Percentiles rank a stretch among this genome's conserved stretches.
Evolutionary conservation across 2,888 invertebrate species (phyloP).

Genomic region (Lamproptera curius): DNA sequence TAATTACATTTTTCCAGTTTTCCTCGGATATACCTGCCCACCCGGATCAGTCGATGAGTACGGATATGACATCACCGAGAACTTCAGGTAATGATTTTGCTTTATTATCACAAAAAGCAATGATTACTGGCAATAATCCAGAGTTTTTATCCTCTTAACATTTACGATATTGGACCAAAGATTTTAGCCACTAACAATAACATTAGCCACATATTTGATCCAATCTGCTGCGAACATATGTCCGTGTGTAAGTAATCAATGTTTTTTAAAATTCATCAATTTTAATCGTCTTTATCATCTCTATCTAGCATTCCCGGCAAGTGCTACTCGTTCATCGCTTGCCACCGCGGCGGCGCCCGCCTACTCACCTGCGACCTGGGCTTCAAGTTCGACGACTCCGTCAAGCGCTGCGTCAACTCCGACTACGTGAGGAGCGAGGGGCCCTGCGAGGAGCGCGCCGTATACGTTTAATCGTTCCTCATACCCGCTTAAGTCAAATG

Average conservation of each 20-base stretch:
- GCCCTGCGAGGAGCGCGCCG: conserved; percentile 6
- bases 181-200: no score
- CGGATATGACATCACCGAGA: conserved; percentile 16
- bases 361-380: conserved; percentile 52
- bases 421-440: conserved; percentile 29
- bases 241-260: no score
- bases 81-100: conserved; percentile 12
- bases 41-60: conserved; percentile 23
- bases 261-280: no score
- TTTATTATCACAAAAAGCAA: background rate
- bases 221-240: no score
- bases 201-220: no score
- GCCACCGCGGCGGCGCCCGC: conserved; percentile 42
- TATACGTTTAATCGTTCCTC: background rate
- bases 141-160: no score
- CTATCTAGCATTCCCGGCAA: conserved; percentile 41
- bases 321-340: conserved; percentile 54
- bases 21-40: conserved; percentile 40
- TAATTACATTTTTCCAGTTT: no score
- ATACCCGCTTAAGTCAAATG: no score
- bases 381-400: no score
- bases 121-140: no score
- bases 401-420: conserved; percentile 40
- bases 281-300: background rate
- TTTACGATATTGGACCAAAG: background rate